phyloP scores from a whole-genome alignment of 1,140 invertebrate species.

The Lamellibrachia luymesi region DNA sequence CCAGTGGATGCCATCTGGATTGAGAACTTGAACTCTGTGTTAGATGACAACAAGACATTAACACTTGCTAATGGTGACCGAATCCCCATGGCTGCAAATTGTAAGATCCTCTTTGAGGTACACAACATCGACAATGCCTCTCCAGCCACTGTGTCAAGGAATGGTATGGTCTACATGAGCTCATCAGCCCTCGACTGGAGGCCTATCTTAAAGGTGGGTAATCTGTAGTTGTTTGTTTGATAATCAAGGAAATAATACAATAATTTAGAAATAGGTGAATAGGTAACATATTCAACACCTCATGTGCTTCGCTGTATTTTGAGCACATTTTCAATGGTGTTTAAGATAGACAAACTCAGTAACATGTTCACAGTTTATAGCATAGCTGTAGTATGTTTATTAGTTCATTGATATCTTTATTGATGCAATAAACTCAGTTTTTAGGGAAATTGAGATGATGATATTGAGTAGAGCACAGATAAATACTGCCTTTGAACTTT shows the following conservation, averaged over 20 bases:
- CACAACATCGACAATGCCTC: slow-evolving; percentile 97
- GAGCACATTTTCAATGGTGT: too few relatives aligned
- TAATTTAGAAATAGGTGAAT: background rate
- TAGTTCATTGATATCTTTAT: too few relatives aligned
- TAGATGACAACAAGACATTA: slow-evolving; percentile 67
- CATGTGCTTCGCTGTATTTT: too few relatives aligned
- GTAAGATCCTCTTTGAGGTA: slow-evolving; percentile 94
- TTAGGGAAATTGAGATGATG: too few relatives aligned
- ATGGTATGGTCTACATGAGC: slow-evolving; percentile 98
- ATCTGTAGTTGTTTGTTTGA: background rate
- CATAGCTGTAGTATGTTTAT: too few relatives aligned
- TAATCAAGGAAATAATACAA: background rate
- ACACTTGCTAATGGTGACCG: slow-evolving; percentile 92
- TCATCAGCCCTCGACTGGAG: slow-evolving; percentile 89
- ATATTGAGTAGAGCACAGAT: too few relatives aligned
- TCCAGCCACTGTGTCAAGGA: slow-evolving; percentile 90
- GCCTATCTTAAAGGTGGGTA: slow-evolving; percentile 70
- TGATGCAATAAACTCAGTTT: too few relatives aligned
- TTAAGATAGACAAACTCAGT: too few relatives aligned
- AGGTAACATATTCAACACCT: background rate
- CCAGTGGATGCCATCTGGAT: slow-evolving; percentile 60
- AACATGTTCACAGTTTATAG: too few relatives aligned
- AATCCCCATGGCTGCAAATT: slow-evolving; percentile 84
- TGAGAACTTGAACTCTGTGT: slow-evolving; percentile 58
- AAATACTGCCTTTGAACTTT: too few relatives aligned